Evolutionary conservation across 2,113 vertebrate genomes (phyloP), one percentile per base, ranked within the genome.

Genomic region (Sterrhoptilus dennistouni): DNA sequence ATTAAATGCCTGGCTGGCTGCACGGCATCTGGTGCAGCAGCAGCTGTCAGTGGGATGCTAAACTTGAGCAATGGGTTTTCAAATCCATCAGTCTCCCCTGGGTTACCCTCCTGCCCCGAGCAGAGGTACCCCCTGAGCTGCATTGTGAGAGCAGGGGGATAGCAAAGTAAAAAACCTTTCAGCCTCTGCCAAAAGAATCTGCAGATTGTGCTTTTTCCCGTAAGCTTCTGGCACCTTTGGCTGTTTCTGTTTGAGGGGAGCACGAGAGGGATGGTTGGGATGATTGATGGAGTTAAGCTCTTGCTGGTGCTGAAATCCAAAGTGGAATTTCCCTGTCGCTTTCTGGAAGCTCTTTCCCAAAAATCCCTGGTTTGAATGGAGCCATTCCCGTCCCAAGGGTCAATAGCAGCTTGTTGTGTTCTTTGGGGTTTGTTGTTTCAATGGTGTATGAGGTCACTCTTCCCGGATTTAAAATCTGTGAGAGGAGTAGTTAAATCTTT

Each of bases 381-480:
- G 81, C 90, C 24, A 15, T 84, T 65, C 61, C 89, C 45, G 0
- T 29, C 36, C 44, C 15, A 2, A 40, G 60, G n/a, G 56, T 94
- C 94, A 90, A 82, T 65, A 82, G 93, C 81, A 31, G 89, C 92
- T 83, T 63, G 72, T 86, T 97, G 75, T 33, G 0, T 70, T 96
- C 57, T 54, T 44, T 63, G 13, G 74, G 61, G n/a, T 57, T 29
- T 52, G 66, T 93, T 94, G 93, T 90, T 63, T 47, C 31, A 27
- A 14, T 31, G 91, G 21, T 84, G 96, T 12, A 74, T 68, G 79
- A 89, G 93, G 75, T 74, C 92, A 71, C 70, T 59, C 96, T 93
- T 61, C 83, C 87, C 31, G 53, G 69, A 59, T 83, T 94, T 56
- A 45, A 90, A 91, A 66, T 27, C 83, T 42, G 52, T 49, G 90